Conservation (phyloP, 1,140 invertebrate genomes). For the Cyrtorhinus lividipennis region DNA sequence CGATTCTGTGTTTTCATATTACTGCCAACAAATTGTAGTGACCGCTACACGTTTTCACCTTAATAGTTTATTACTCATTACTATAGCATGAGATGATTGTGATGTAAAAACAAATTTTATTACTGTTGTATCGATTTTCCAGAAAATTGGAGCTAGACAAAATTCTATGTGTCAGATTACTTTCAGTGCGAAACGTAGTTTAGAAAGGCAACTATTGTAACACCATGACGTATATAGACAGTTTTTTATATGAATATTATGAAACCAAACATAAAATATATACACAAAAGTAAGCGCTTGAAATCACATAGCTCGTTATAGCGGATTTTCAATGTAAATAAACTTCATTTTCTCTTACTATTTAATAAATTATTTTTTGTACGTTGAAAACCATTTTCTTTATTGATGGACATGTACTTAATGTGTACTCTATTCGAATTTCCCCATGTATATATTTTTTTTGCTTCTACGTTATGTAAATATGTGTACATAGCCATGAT, state of each 20-base stretch:
- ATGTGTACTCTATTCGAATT: not conserved
- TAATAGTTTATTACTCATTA: not conserved
- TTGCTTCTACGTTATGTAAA: not conserved
- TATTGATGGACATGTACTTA: not conserved
- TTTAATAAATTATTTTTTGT: not conserved
- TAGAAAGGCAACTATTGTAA: not conserved
- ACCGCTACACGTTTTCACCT: not conserved
- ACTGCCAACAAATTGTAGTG: not conserved
- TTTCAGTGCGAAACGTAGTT: not conserved
- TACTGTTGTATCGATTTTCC: not conserved
- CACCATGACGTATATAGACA: not conserved
- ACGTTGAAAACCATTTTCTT: not conserved
- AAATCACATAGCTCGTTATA: not conserved
- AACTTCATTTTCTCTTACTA: too few species aligned
- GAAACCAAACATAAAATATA: not conserved
- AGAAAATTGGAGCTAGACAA: not conserved
- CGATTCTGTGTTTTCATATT: not conserved
- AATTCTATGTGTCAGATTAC: not conserved
- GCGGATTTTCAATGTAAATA: not conserved
- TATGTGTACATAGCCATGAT: not conserved
- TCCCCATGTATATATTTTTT: not conserved
- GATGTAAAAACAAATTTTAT: too few species aligned
- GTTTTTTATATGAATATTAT: too few species aligned
- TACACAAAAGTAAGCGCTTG: not conserved
- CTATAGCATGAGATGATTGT: not conserved